Base-by-base conservation (phyloP, 2,797 vertebrate species). In the Danionella dracula region DNA sequence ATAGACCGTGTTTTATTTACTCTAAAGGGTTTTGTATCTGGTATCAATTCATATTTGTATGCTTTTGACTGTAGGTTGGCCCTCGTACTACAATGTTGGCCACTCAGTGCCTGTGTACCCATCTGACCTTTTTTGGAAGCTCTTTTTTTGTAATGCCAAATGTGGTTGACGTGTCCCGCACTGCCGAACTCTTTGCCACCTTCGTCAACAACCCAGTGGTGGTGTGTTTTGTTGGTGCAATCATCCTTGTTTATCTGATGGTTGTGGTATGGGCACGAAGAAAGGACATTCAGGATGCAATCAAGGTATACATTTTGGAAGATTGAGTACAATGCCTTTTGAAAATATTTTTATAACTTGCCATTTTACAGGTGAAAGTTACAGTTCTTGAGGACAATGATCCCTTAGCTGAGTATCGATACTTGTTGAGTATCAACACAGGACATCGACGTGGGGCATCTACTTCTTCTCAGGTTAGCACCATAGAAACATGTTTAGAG, bases 91-190 rank as follows among this genome's bases (percentile, higher is more conserved):
- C 83, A 0, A 77, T 70, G 46, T 76, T 68, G 45, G 86, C 85
- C 49, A 94, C 88, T 1, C 95, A 97, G 75, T 96, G 95, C 77
- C 87, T 97, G 54, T 98, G 95, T 78, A 93, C 90, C 78, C 95
- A 98, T 74, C 82, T 98, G 68, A 98, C 96, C 4, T 92, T 95
- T 79, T 99, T 97, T 6, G 94, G 94, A 67, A 98, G 94, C 82
- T 93, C 93, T 0, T 93, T 98, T 82, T 91, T 97, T 19, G 83
- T 98, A 70, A 87, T 93, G 86, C 94, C 95, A 7, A 97, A 96
- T 40, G 67, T 83, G 27, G 81, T 97, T 9, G 92, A 96, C 0
- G 83, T 98, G 56, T 86, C 81, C 38, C 93, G 85, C 75, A 94
- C 93, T 0, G 84, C 87, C 1, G 83, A 96, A 70, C 90, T 99